phyloP scores from a whole-genome alignment of 2,113 vertebrate genomes.

The Noturus placidus region DNA sequence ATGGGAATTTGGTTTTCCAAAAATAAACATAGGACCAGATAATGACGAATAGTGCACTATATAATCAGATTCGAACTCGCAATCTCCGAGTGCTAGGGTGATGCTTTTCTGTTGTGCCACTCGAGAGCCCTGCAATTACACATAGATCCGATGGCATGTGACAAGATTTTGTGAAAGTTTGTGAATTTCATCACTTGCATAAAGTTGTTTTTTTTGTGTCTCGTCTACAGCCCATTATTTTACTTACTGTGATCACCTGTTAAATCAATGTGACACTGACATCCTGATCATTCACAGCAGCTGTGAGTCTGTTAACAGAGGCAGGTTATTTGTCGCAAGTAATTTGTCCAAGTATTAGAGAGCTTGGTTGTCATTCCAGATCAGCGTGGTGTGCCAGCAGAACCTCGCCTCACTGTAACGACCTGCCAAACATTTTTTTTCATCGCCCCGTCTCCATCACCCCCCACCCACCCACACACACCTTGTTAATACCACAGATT shows the following conservation, averaged over 20 bases:
- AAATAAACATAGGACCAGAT: not conserved
- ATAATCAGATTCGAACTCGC: not conserved
- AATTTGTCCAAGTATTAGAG: not conserved
- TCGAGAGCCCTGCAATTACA: not conserved
- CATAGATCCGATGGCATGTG: not conserved
- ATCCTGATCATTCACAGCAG: not conserved
- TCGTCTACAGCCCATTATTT: not conserved
- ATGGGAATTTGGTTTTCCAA: not conserved
- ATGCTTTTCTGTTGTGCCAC: not conserved
- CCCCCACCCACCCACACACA: not conserved
- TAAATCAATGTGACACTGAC: conserved; percentile 1
- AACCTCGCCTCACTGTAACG: not conserved
- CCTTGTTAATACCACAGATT: not conserved
- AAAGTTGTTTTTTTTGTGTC: not conserved
- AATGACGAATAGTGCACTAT: not conserved
- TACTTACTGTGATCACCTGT: not conserved
- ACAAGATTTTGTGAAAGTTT: not conserved
- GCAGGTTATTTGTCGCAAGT: not conserved
- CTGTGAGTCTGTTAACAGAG: not conserved
- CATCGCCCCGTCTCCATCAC: not conserved
- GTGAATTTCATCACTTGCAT: not conserved
- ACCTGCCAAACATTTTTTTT: not conserved
- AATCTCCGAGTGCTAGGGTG: not conserved
- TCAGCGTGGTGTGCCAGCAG: not conserved
- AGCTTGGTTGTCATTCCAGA: conserved; percentile 10